phyloP scores from a whole-genome alignment of 1,140 invertebrate species.

The Conus betulinus region DNA sequence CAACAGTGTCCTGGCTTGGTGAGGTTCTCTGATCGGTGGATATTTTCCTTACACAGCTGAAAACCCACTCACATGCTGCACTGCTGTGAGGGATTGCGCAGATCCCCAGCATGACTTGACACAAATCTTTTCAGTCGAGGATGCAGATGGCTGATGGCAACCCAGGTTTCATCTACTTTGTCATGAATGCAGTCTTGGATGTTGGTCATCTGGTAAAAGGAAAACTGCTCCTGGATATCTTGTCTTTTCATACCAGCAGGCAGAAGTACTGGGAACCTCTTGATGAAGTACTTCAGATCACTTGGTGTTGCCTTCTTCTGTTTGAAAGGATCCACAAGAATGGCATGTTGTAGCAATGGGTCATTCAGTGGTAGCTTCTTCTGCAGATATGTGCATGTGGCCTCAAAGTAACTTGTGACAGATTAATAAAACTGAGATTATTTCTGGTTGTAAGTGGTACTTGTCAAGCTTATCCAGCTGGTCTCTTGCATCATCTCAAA shows the following conservation, averaged over 20 bases:
- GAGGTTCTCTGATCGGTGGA: slow-evolving; percentile 5
- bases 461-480: not conserved
- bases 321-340: not conserved
- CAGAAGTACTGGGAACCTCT: not conserved
- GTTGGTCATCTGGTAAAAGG: not conserved
- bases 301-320: too few relatives aligned
- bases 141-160: too few relatives aligned
- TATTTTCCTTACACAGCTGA: not conserved
- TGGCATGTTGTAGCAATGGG: not conserved
- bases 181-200: not conserved
- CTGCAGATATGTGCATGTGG: not conserved
- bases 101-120: slow-evolving; percentile 19
- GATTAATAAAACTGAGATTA: not conserved
- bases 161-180: not conserved
- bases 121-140: not conserved
- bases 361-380: not conserved
- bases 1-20: not conserved
- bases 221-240: not conserved
- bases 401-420: not conserved
- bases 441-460: not conserved
- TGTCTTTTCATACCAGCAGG: not conserved
- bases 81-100: slow-evolving; percentile 6
- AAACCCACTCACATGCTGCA: slow-evolving; percentile 7
- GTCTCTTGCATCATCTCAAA: slow-evolving; percentile 1
- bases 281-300: not conserved